These are phyloP conservation scores for Athene cunicularia DNA, from an alignment of 2,113 vertebrate species.

Conservation along the genomic window DNA sequence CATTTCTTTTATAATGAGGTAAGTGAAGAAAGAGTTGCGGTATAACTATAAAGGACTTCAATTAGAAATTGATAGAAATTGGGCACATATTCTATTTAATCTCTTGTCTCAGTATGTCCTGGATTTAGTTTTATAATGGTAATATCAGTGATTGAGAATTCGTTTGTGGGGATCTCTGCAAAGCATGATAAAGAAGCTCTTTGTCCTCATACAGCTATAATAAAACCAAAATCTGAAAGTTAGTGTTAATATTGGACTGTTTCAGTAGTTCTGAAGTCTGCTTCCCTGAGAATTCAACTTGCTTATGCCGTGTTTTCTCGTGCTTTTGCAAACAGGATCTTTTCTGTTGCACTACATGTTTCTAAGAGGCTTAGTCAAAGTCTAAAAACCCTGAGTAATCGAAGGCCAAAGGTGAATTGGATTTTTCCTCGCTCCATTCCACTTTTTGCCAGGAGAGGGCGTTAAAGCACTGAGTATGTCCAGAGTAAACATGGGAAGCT, in stretches of 20 bases:
- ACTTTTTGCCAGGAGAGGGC: constrained; percentile 52
- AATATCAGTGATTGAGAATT: background rate
- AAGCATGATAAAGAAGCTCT: background rate
- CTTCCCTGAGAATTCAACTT: background rate
- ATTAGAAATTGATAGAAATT: background rate
- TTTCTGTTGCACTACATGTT: background rate
- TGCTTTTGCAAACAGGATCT: background rate
- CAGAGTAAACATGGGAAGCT: background rate
- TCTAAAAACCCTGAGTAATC: background rate
- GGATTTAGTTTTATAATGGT: background rate
- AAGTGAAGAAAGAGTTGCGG: constrained; percentile 53
- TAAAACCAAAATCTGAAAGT: background rate
- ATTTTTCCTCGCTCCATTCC: background rate
- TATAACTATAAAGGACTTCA: background rate
- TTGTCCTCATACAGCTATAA: background rate
- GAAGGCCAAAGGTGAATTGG: background rate
- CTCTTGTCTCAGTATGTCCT: background rate
- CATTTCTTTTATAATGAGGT: constrained; percentile 99
- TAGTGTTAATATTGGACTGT: background rate
- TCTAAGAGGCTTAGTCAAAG: background rate
- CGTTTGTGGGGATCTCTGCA: background rate
- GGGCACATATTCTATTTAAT: background rate
- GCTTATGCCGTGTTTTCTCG: background rate
- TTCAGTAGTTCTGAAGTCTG: background rate
- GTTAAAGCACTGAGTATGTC: background rate